These are phyloP conservation scores for Aspidapion aeneum DNA, from an alignment of 2,888 invertebrate species.

Conservation along the genomic window DNA sequence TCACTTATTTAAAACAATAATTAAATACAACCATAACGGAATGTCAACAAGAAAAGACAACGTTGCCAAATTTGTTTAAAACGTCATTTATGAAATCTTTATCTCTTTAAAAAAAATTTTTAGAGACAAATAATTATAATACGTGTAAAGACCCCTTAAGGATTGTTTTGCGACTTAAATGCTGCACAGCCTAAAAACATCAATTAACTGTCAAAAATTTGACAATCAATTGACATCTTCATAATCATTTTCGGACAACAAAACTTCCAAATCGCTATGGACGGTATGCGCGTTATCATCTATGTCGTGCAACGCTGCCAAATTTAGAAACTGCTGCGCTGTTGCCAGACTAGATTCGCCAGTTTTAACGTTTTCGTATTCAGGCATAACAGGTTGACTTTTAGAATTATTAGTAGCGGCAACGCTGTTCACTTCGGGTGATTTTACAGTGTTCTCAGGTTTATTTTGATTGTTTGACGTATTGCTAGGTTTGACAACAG, in stretches of 20 bases:
- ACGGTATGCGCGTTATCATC: slow-evolving; percentile 59
- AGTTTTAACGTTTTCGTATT: not conserved
- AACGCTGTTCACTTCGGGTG: not conserved
- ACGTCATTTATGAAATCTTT: too few relatives aligned
- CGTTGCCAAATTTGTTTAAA: too few relatives aligned
- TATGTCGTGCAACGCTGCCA: slow-evolving; percentile 42
- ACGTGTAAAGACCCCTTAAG: too few relatives aligned
- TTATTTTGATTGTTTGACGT: too few relatives aligned
- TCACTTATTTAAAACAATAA: too few relatives aligned
- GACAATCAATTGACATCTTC: slow-evolving; percentile 47
- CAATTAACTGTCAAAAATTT: not conserved
- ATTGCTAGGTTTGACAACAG: not conserved
- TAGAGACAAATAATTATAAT: too few relatives aligned
- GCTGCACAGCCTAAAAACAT: not conserved
- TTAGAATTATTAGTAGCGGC: not conserved
- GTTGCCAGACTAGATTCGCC: not conserved
- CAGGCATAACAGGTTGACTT: not conserved
- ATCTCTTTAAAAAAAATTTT: too few relatives aligned
- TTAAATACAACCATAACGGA: too few relatives aligned
- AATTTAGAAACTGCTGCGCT: slow-evolving; percentile 11
- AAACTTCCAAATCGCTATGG: slow-evolving; percentile 59
- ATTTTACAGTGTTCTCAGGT: slow-evolving; percentile 2
- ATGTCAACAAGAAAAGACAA: too few relatives aligned
- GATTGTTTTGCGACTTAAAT: too few relatives aligned
- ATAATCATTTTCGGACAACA: slow-evolving; percentile 57